Evolutionary conservation across 2,888 invertebrate genomes (phyloP).

Genomic region (Meteorus colon): DNA sequence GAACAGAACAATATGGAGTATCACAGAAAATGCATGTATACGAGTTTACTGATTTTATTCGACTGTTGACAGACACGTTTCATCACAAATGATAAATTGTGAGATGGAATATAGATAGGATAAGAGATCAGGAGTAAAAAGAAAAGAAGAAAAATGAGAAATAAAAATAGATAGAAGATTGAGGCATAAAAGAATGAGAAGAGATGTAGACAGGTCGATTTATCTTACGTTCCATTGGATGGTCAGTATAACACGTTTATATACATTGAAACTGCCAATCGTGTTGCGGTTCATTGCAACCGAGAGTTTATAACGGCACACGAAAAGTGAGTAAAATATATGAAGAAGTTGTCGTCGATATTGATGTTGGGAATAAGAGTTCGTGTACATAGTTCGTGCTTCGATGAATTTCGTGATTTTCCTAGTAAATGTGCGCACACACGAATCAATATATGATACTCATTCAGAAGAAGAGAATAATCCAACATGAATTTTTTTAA

Average conservation of each 20-base stretch:
- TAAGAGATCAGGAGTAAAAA: constrained; percentile 4
- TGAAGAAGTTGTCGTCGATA: background rate
- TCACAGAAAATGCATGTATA: background rate
- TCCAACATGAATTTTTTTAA: too few species aligned
- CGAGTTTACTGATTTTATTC: background rate
- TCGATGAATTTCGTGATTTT: background rate
- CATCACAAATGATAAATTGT: constrained; percentile 23
- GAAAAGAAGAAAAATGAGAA: constrained; percentile 14
- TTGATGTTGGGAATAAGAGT: background rate
- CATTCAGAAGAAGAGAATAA: too few species aligned
- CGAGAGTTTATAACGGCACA: constrained; percentile 40
- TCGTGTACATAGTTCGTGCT: background rate
- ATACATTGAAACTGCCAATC: constrained; percentile 48
- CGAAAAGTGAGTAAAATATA: background rate
- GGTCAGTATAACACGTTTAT: constrained; percentile 18
- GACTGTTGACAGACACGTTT: constrained; percentile 17
- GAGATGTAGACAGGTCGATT: constrained; percentile 44
- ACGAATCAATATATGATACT: background rate
- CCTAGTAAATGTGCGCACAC: background rate
- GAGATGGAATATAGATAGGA: background rate
- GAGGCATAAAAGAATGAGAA: constrained; percentile 23
- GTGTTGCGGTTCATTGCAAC: constrained; percentile 61
- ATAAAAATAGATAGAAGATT: constrained; percentile 41
- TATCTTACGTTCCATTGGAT: constrained; percentile 39
- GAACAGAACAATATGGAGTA: background rate